Evolutionary conservation across 2,113 vertebrate genomes (phyloP), one percentile per base, ranked within the genome.

Genomic region (Pelmatolapia mariae): DNA sequence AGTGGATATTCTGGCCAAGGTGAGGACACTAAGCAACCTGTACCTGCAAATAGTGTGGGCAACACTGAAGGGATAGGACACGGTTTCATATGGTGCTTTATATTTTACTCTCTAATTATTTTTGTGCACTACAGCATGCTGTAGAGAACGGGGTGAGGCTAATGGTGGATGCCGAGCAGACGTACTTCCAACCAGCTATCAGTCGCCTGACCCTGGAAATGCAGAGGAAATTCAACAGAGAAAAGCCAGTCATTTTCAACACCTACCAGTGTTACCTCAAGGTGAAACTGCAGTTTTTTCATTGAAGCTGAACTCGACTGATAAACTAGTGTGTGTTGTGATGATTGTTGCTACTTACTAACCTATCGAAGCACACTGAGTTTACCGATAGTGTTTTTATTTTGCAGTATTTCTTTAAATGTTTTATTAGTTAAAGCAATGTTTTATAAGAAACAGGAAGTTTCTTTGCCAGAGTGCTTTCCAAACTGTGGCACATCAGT

Each of bases 191-290:
- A 86, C 98, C 98, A 0, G 98, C 99, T 18, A 99, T 99, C 85
- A 98, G 97, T 93, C 96, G 94, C 12, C 96, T 99, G 84, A 97
- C 98, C 0, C 94, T 99, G 93, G 97, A 98, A 89, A 97, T 97
- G 96, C 98, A 99, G 93, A 97, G 98, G 61, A 96, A 87, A 76
- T 99, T 98, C 96, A 99, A 99, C 80, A 86, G 57, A 80, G 97
- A 97, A 47, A 97, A 86, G 83, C 96, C 98, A 0, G 78, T 98
- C 87, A 93, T 99, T 93, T 99, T 98, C 96, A 98, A 98, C 96
- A 99, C 98, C 0, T 98, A 97, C 91, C 99, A 99, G 94, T 99
- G 98, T 95, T 99, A 99, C 96, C 96, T 99, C 81, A 98, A 97
- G 98, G 98, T 97, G 73, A 82, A 81, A 43, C 38, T 1, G 7